phyloP scores from a whole-genome alignment of 2,797 vertebrate species.

The Malacoraja senta region DNA sequence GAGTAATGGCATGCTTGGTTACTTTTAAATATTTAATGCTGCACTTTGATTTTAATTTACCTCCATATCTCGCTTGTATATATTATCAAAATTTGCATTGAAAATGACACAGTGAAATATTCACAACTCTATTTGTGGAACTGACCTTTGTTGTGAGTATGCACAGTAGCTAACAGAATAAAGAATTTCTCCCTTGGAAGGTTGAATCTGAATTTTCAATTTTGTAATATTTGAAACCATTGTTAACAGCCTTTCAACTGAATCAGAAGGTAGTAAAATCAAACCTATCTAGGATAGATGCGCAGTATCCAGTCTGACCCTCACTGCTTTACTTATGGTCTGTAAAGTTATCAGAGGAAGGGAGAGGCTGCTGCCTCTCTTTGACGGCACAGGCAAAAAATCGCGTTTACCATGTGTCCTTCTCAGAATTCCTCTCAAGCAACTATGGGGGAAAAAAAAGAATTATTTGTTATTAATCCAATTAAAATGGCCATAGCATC shows the following conservation, averaged over 20 bases:
- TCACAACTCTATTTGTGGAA: background rate
- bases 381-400: background rate
- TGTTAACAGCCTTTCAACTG: background rate
- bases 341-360: background rate
- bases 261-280: too few relatives aligned
- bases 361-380: background rate
- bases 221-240: background rate
- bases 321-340: background rate
- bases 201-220: background rate
- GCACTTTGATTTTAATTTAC: background rate
- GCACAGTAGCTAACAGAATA: background rate
- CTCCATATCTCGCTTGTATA: background rate
- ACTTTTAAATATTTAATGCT: slow-evolving; percentile 14
- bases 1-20: slow-evolving; percentile 7
- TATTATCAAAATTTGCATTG: background rate
- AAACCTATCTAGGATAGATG: too few relatives aligned
- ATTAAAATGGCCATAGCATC: too few relatives aligned
- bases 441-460: too few relatives aligned
- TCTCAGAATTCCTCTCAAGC: background rate
- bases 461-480: too few relatives aligned
- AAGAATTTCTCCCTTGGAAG: background rate
- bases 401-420: background rate
- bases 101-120: background rate
- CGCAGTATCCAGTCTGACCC: background rate
- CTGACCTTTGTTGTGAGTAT: background rate